Conservation (phyloP, 2,797 vertebrate genomes). For the Poecilia wingei region DNA sequence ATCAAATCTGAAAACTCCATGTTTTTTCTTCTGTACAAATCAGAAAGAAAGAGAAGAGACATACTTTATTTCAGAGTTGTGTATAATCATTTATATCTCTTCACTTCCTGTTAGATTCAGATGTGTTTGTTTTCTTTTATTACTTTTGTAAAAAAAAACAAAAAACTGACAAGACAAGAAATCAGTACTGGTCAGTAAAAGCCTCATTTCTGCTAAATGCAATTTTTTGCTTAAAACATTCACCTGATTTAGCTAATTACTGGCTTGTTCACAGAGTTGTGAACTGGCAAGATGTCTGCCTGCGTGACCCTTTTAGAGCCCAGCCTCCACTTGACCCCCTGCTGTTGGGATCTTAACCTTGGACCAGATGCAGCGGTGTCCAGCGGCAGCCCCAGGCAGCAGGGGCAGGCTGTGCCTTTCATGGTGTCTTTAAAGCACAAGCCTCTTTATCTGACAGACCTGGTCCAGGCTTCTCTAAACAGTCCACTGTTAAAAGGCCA, state of each 20-base stretch:
- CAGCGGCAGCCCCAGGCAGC: slow-evolving; percentile 18
- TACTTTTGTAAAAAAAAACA: not conserved
- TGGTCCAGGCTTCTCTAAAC: slow-evolving; percentile 54
- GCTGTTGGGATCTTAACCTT: slow-evolving; percentile 53
- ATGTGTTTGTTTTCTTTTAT: not conserved
- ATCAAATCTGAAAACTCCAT: not conserved
- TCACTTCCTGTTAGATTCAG: not conserved
- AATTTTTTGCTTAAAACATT: slow-evolving; percentile 27
- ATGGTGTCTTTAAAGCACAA: slow-evolving; percentile 49
- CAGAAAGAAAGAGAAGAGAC: not conserved
- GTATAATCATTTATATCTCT: not conserved
- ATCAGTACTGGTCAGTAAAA: not conserved
- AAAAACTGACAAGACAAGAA: not conserved
- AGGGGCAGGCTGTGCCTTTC: slow-evolving; percentile 54
- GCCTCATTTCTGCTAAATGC: slow-evolving; percentile 13
- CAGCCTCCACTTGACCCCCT: slow-evolving; percentile 61
- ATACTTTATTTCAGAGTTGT: not conserved
- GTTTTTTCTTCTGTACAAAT: not conserved
- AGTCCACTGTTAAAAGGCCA: slow-evolving; percentile 61
- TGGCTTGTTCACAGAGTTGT: slow-evolving; percentile 23
- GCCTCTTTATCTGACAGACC: slow-evolving; percentile 58
- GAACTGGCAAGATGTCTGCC: slow-evolving; percentile 30
- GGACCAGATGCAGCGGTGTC: slow-evolving; percentile 47
- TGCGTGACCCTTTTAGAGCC: slow-evolving; percentile 41
- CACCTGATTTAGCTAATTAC: slow-evolving; percentile 30